A percentile compares a stretch with the other conserved stretches of the same genome.
Conservation (phyloP, 2,888 invertebrate species). For the Drosophila mayaguana region DNA sequence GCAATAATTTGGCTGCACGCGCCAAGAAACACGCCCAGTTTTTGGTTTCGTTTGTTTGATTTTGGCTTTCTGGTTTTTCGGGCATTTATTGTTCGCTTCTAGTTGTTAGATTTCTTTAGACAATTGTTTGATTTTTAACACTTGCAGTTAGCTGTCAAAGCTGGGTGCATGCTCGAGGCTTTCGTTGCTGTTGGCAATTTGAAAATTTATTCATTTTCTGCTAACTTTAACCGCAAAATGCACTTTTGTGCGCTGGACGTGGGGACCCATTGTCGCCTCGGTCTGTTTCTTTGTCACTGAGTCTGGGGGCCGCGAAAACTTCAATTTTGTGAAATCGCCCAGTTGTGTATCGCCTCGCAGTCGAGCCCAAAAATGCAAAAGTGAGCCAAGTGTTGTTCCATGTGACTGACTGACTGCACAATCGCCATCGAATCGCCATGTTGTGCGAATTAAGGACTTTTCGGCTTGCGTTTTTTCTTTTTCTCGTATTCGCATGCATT, state of each 20-base stretch:
- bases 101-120: conserved; percentile 7
- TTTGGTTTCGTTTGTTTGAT: conserved; percentile 11
- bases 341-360: conserved; percentile 5
- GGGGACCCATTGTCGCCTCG: conserved; percentile 40
- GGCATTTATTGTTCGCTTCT: neutral
- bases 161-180: conserved; percentile 35
- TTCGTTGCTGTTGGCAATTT: conserved; percentile 29
- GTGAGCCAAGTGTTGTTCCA: conserved; percentile 50
- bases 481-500: conserved; percentile 33
- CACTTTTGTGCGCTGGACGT: conserved; percentile 51
- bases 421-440: conserved; percentile 56
- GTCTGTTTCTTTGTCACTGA: conserved; percentile 41
- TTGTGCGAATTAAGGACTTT: conserved; percentile 67
- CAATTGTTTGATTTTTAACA: conserved; percentile 56
- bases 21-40: conserved; percentile 44
- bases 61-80: neutral
- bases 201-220: conserved; percentile 46
- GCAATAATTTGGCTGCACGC: conserved; percentile 50
- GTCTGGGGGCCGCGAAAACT: conserved; percentile 32
- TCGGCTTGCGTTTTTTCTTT: conserved; percentile 33
- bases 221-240: conserved; percentile 63
- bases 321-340: conserved; percentile 15
- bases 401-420: conserved; percentile 61
- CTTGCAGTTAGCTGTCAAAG: conserved; percentile 52
- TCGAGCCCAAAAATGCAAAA: conserved; percentile 17